These are phyloP conservation scores for Lottia scabra DNA, from an alignment of 2,888 invertebrate species.

Conservation along the genomic window DNA sequence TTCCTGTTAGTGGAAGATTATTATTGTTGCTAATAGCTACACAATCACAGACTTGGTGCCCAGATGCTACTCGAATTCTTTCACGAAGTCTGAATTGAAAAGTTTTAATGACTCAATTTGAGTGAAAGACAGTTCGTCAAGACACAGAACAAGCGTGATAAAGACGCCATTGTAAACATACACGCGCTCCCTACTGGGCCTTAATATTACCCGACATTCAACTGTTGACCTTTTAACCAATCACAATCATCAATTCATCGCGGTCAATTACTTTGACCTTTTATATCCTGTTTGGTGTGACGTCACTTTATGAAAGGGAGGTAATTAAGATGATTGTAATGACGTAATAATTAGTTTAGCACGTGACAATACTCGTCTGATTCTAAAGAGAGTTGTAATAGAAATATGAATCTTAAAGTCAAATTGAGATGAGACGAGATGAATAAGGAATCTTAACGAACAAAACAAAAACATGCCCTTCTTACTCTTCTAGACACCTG, in stretches of 20 bases:
- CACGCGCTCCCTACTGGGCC: background rate
- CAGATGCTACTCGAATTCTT: background rate
- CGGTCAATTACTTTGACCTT: conserved; percentile 25
- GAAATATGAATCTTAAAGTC: too few relatives aligned
- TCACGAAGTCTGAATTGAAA: background rate
- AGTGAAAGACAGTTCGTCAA: background rate
- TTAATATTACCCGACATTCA: conserved; percentile 5
- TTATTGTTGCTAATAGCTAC: background rate
- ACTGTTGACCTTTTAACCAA: conserved; percentile 14
- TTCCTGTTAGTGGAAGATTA: background rate
- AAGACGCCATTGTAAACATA: background rate
- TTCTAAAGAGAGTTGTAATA: too few relatives aligned
- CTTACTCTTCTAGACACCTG: too few relatives aligned
- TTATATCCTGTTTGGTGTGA: conserved; percentile 11
- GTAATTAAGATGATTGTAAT: background rate
- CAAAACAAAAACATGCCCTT: too few relatives aligned
- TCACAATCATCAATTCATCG: conserved; percentile 17
- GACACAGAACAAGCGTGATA: background rate
- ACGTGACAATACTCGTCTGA: too few relatives aligned
- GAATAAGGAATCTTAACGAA: too few relatives aligned
- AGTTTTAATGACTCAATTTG: background rate
- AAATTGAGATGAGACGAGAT: too few relatives aligned
- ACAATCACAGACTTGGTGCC: background rate
- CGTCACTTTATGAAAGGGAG: background rate
- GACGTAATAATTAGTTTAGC: background rate